Evolutionary conservation across 2,113 vertebrate genomes (phyloP), one percentile per base, ranked within the genome.

Genomic region (Thymallus thymallus): DNA sequence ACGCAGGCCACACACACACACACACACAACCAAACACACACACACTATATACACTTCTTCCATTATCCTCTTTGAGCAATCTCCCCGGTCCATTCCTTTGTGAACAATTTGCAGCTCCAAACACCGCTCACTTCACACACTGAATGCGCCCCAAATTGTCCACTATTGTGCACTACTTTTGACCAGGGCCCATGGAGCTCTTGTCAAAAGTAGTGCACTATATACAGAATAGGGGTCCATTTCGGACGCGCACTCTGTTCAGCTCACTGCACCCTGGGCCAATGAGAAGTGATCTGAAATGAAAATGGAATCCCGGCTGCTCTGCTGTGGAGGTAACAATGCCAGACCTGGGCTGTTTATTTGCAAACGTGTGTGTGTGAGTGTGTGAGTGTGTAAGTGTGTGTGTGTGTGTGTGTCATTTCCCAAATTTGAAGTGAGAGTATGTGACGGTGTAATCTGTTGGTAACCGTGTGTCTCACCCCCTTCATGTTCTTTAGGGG

Each of bases 361-460:
- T 78, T 26, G 30, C 48, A 51, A 51, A 51, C 16, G 48, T 51
- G 48, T 16, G 35, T 5, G 30, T 12, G 45, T 46, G 45, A 12
- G 45, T 51, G 46, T 51, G 12, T 51, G 46, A 1, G 12, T 1
- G 56, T 71, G 29, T 66, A 32, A 26, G 23, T 64, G 58, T 66
- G n/a, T 4, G 4, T 51, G 48, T 51, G 48, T 51, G 46, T 51
- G 12, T 51, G 14, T 51, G 12, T 51, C 48, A 51, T 18, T 51
- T 51, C 48, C 58, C 71, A 24, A 72, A 65, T 65, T 7, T 51
- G 48, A 5, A 51, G 41, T 71, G 29, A 71, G 32, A 46, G 23
- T 64, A 65, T 72, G n/a, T 65, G 56, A 69, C 30, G 41, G 41
- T 23, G 56, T 73, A 75, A 78, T 72, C 67, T 64, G 29, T 62